phyloP scores from a whole-genome alignment of 2,888 invertebrate genomes.

The Watsonalla binaria region DNA sequence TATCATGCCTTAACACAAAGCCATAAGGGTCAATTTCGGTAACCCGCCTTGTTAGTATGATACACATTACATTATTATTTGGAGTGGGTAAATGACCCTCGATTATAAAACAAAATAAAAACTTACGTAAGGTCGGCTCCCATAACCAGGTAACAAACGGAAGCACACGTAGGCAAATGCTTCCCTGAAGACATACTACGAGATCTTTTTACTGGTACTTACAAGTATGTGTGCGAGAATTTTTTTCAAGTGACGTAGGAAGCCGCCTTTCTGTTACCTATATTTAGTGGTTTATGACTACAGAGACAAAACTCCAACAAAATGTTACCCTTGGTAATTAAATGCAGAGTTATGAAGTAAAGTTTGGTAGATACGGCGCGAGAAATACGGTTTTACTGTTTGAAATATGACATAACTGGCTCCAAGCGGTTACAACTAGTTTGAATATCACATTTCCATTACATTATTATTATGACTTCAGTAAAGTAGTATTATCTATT shows the following conservation, averaged over 20 bases:
- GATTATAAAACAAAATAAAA: slow-evolving; percentile 20
- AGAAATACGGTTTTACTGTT: neutral
- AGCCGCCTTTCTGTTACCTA: too few relatives aligned
- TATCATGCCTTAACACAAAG: neutral
- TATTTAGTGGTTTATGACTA: slow-evolving; percentile 29
- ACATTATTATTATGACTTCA: too few relatives aligned
- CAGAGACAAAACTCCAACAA: slow-evolving; percentile 28
- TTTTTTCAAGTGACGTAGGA: too few relatives aligned
- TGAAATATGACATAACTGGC: neutral
- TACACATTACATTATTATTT: slow-evolving; percentile 45
- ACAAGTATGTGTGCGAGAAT: too few relatives aligned
- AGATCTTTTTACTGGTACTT: too few relatives aligned
- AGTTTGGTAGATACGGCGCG: slow-evolving; percentile 20
- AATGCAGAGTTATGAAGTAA: slow-evolving; percentile 18
- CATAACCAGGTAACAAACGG: too few relatives aligned
- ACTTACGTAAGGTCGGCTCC: too few relatives aligned
- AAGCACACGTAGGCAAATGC: too few relatives aligned
- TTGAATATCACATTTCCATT: neutral
- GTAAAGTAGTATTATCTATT: too few relatives aligned
- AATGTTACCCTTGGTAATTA: slow-evolving; percentile 45
- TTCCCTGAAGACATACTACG: too few relatives aligned
- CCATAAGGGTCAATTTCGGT: slow-evolving; percentile 20
- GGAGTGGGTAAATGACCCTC: slow-evolving; percentile 37
- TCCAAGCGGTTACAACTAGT: neutral
- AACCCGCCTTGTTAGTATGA: slow-evolving; percentile 14